phyloP scores from a whole-genome alignment of 1,140 invertebrate genomes.

The Mactra quadrangularis region DNA sequence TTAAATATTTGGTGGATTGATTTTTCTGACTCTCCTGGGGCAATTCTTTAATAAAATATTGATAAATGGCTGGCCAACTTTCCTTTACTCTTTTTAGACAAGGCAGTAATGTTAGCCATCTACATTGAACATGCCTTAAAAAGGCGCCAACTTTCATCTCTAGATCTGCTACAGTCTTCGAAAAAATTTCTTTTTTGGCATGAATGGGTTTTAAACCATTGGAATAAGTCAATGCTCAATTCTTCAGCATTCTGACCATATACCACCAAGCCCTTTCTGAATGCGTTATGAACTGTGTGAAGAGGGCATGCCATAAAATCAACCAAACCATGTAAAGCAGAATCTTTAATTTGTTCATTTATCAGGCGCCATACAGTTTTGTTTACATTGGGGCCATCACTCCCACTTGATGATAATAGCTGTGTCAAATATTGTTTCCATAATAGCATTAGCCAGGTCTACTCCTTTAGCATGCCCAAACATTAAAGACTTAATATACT shows the following conservation, averaged over 20 bases:
- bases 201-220: constrained; percentile 70
- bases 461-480: constrained; percentile 55
- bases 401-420: no score
- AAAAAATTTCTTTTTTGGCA: constrained; percentile 69
- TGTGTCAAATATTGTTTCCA: constrained; percentile 13
- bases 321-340: constrained; percentile 37
- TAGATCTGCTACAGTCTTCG: constrained; percentile 48
- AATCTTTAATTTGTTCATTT: constrained; percentile 65
- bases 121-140: constrained; percentile 68
- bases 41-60: constrained; percentile 55
- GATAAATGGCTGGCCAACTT: constrained; percentile 59
- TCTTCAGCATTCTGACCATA: constrained; percentile 67
- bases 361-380: constrained; percentile 69
- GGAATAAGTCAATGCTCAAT: constrained; percentile 64
- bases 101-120: constrained; percentile 69
- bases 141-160: constrained; percentile 65
- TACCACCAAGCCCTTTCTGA: constrained; percentile 68
- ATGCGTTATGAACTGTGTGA: constrained; percentile 71
- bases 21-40: not conserved
- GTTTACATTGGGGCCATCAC: constrained; percentile 77
- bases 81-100: constrained; percentile 65
- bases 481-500: constrained; percentile 28
- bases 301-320: constrained; percentile 69
- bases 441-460: constrained; percentile 1
- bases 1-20: not conserved